phyloP scores from a whole-genome alignment of 2,113 vertebrate species.

The Phainopepla nitens region DNA sequence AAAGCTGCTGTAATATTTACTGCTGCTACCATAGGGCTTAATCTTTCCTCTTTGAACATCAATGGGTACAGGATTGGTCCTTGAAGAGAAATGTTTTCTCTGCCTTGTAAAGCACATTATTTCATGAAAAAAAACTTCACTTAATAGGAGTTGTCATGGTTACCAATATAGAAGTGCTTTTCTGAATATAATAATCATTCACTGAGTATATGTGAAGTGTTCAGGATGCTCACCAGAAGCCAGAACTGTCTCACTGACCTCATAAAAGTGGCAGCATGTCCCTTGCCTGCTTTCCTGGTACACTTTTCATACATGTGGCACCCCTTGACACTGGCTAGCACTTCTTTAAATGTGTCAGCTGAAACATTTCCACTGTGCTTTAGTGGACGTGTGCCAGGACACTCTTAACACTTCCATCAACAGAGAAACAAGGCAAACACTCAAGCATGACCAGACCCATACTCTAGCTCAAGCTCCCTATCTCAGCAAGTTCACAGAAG shows the following conservation, averaged over 20 bases:
- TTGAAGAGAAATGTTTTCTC: not conserved
- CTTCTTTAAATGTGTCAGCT: not conserved
- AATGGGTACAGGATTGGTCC: not conserved
- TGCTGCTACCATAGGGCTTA: not conserved
- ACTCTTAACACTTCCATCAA: not conserved
- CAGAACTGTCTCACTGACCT: not conserved
- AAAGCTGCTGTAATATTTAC: slow-evolving; percentile 8
- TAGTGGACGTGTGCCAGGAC: not conserved
- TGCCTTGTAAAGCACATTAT: not conserved
- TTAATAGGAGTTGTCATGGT: not conserved
- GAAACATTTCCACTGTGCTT: not conserved
- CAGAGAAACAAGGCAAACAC: not conserved
- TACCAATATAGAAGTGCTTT: not conserved
- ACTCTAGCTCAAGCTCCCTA: not conserved
- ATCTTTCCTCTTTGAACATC: not conserved
- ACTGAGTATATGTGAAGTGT: not conserved
- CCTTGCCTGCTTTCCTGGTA: not conserved
- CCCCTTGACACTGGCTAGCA: not conserved
- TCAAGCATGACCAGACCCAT: not conserved
- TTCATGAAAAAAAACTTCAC: not conserved
- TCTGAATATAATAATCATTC: not conserved
- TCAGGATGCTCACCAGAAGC: not conserved
- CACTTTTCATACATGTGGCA: not conserved
- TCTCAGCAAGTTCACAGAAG: not conserved
- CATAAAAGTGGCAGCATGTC: not conserved